These are phyloP conservation scores for Anomalospiza imberbis DNA, from an alignment of 2,797 vertebrate species.

Conservation along the genomic window DNA sequence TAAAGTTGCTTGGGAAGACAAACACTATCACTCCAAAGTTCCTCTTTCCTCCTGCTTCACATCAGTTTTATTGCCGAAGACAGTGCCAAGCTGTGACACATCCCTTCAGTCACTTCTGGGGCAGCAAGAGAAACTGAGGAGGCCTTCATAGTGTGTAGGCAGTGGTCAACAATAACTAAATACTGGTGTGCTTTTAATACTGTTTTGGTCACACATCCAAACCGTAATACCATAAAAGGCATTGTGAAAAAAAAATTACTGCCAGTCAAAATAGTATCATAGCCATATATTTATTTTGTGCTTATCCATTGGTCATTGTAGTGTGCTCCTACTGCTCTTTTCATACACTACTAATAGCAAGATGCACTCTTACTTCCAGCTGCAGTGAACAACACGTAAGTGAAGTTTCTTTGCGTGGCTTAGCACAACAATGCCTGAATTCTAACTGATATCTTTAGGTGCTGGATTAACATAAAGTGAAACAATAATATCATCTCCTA, in stretches of 20 bases:
- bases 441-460: not conserved
- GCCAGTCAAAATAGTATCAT: not conserved
- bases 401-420: not conserved
- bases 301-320: not conserved
- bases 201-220: not conserved
- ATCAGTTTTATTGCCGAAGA: not conserved
- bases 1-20: not conserved
- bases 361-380: not conserved
- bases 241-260: not conserved
- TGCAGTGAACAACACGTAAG: not conserved
- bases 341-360: not conserved
- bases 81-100: not conserved
- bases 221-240: not conserved
- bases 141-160: not conserved
- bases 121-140: not conserved
- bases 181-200: not conserved
- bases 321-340: not conserved
- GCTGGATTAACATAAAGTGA: not conserved
- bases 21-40: not conserved
- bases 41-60: not conserved
- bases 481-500: not conserved
- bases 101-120: not conserved
- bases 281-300: not conserved
- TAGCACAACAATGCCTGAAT: not conserved
- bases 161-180: not conserved